Conservation (phyloP, 2,888 invertebrate genomes). For the Carterocephalus palaemon region DNA sequence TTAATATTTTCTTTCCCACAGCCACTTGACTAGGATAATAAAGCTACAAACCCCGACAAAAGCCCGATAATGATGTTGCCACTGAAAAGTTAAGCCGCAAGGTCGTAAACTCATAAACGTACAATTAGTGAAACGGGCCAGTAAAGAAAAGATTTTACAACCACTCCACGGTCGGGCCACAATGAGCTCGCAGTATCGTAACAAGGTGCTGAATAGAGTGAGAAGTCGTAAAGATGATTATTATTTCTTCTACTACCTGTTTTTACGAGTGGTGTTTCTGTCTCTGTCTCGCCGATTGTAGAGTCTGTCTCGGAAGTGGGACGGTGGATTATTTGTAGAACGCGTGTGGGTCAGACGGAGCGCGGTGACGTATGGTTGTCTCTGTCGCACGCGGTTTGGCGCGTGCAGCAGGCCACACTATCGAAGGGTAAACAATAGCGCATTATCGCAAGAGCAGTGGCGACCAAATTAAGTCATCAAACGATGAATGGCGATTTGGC, state of each 20-base stretch:
- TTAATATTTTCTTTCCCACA: background rate
- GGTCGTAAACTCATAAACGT: constrained; percentile 78
- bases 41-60: constrained; percentile 56
- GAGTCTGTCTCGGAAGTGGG: constrained; percentile 49
- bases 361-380: constrained; percentile 50
- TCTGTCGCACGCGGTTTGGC: constrained; percentile 64
- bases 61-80: constrained; percentile 61
- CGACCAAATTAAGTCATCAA: constrained; percentile 78
- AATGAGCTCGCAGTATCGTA: constrained; percentile 78
- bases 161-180: constrained; percentile 73
- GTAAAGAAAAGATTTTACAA: constrained; percentile 80
- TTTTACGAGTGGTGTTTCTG: constrained; percentile 69
- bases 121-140: constrained; percentile 78
- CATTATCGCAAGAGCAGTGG: constrained; percentile 75
- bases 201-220: constrained; percentile 80
- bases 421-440: constrained; percentile 79
- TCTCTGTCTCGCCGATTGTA: constrained; percentile 51
- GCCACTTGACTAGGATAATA: constrained; percentile 8
- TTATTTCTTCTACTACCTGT: constrained; percentile 81
- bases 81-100: constrained; percentile 73
- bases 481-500: constrained; percentile 71
- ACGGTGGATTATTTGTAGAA: constrained; percentile 52
- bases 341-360: constrained; percentile 50
- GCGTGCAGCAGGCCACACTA: constrained; percentile 75
- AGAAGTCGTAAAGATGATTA: constrained; percentile 81